Evolutionary conservation across 2,797 vertebrate species (phyloP).

Genomic region (Eutrigla gurnardus): DNA sequence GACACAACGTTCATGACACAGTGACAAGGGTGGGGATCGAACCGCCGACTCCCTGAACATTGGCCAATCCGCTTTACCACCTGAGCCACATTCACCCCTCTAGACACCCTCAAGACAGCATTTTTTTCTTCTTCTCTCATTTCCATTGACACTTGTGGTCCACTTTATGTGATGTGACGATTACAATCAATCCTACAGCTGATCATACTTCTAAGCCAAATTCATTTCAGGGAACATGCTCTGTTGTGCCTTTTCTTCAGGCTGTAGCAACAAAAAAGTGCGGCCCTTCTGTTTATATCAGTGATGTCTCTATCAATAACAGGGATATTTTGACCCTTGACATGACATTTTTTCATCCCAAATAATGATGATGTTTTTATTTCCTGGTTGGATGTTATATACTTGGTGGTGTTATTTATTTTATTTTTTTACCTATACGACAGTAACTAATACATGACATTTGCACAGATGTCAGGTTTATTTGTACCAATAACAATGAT

Average conservation of each 20-base stretch:
- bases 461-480: neutral
- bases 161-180: neutral
- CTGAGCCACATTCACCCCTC: too few relatives aligned
- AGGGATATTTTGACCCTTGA: neutral
- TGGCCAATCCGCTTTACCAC: too few relatives aligned
- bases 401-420: neutral
- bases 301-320: slow-evolving; percentile 8
- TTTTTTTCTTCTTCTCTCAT: neutral
- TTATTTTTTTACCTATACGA: neutral
- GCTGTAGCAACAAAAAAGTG: neutral
- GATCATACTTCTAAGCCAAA: neutral
- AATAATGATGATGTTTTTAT: neutral
- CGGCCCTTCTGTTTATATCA: neutral
- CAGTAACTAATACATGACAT: slow-evolving; percentile 1
- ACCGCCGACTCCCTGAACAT: too few relatives aligned
- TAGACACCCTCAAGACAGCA: neutral
- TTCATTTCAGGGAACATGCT: neutral
- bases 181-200: neutral
- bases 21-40: too few relatives aligned
- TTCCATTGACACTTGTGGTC: neutral
- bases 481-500: neutral
- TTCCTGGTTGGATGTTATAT: neutral
- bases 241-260: neutral
- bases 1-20: too few relatives aligned
- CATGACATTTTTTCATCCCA: neutral